These are phyloP conservation scores for Aegotheles bennettii DNA, from an alignment of 2,113 vertebrate genomes.

Conservation along the genomic window DNA sequence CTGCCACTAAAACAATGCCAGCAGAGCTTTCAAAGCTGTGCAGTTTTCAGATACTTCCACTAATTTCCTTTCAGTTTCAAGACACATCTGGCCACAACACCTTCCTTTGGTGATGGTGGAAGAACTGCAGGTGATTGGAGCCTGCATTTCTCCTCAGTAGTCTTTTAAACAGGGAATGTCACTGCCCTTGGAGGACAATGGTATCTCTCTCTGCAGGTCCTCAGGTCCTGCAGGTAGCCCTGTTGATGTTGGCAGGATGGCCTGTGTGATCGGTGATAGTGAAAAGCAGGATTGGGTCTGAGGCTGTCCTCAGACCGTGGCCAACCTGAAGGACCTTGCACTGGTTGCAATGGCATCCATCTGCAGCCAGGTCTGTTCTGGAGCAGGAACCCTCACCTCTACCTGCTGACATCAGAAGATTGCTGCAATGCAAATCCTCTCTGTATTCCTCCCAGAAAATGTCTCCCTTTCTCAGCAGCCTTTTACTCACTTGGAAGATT, in stretches of 20 bases:
- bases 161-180: not conserved
- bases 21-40: not conserved
- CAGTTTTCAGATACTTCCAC: not conserved
- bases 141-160: not conserved
- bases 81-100: not conserved
- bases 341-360: rapidly evolving
- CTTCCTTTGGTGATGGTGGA: not conserved
- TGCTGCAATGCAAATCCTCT: not conserved
- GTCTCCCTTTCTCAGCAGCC: not conserved
- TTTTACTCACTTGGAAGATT: not conserved
- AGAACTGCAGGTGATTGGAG: not conserved
- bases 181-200: rapidly evolving
- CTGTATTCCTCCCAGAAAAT: not conserved
- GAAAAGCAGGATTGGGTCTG: not conserved
- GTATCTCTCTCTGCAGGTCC: not conserved
- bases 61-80: not conserved
- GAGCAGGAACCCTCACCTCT: not conserved
- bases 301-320: not conserved
- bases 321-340: not conserved
- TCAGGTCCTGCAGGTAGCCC: not conserved
- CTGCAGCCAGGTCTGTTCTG: not conserved
- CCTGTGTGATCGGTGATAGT: rapidly evolving
- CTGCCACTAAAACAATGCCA: not conserved
- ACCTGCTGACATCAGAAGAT: not conserved
- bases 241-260: not conserved